Base-by-base conservation (phyloP, 2,888 invertebrate genomes). In the Ochropleura leucogaster region DNA sequence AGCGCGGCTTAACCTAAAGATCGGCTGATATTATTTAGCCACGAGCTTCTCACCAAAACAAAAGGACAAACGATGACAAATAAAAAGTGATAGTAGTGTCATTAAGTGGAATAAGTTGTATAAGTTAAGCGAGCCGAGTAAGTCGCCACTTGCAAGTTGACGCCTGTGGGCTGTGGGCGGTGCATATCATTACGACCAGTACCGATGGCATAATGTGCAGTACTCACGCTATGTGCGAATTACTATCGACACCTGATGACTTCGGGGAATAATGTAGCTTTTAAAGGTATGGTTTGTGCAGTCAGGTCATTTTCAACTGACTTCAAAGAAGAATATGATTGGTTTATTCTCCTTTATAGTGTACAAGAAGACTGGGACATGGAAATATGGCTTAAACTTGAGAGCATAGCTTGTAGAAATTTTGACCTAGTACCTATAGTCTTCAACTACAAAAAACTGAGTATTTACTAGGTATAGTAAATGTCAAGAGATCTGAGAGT, bases 31-130 rank as follows among this genome's bases (percentile, higher is more conserved):
- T n/a, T n/a, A n/a, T n/a, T n/a, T n/a, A n/a, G n/a, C n/a, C n/a
- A n/a, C n/a, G n/a, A n/a, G n/a, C n/a, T n/a, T n/a, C n/a, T n/a
- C n/a, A n/a, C n/a, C n/a, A n/a, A n/a, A n/a, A 44, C 8, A 30
- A 59, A 30, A 62, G 44, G 44, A 62, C 44, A 62, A 44, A 62
- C 44, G 51, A 60, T 51, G 53, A 46, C 9, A 0, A 71, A 72
- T 59, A 51, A 77, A 77, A 77, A 65, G 78, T 65, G 72, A 72
- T 65, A 60, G 53, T n/a, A 42, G 30, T 62, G 62, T n/a, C n/a
- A 69, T 77, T 77, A 70, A 77, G 47, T 70, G 47, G 51, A 68
- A 64, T 79, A 53, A 68, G 67, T 47, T 68, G 79, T 79, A 78
- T 47, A 40, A 62, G 67, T 47, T 40, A 78, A 18, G 55, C 67